phyloP scores from a whole-genome alignment of 2,888 invertebrate genomes.

The Dendrolimus houi region DNA sequence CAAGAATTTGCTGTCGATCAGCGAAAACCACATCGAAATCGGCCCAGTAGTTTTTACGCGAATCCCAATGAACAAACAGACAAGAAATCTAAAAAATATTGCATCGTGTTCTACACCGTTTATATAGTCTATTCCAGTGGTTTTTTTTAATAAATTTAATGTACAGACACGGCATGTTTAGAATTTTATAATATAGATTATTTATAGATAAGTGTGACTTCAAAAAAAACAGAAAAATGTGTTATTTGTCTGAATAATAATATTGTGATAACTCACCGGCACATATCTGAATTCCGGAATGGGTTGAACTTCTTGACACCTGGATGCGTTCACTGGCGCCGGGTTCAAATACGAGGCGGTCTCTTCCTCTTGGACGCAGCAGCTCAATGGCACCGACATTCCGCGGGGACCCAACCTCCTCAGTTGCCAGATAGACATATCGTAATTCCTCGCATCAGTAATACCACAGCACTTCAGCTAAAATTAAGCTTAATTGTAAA shows the following conservation, averaged over 20 bases:
- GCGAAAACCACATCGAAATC: too few species aligned
- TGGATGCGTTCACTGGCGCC: slow-evolving; percentile 80
- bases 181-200: too few species aligned
- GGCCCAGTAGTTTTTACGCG: too few species aligned
- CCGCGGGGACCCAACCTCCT: slow-evolving; percentile 83
- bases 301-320: slow-evolving; percentile 81
- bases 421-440: slow-evolving; percentile 87
- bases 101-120: too few species aligned
- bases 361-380: slow-evolving; percentile 80
- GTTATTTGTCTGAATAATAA: background rate
- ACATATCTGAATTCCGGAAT: slow-evolving; percentile 77
- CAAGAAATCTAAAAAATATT: too few species aligned
- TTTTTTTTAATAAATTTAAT: too few species aligned
- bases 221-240: too few species aligned
- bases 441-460: slow-evolving; percentile 86
- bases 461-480: slow-evolving; percentile 90
- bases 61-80: too few species aligned
- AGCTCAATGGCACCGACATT: slow-evolving; percentile 81
- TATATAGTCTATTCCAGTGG: too few species aligned
- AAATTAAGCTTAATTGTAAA: slow-evolving; percentile 11
- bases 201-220: too few species aligned
- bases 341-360: slow-evolving; percentile 84
- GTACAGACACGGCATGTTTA: too few species aligned
- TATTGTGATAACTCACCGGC: slow-evolving; percentile 47
- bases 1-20: too few species aligned